Evolutionary conservation across 1,140 invertebrate species (phyloP).

Genomic region (Drosophila lacteicornis): DNA sequence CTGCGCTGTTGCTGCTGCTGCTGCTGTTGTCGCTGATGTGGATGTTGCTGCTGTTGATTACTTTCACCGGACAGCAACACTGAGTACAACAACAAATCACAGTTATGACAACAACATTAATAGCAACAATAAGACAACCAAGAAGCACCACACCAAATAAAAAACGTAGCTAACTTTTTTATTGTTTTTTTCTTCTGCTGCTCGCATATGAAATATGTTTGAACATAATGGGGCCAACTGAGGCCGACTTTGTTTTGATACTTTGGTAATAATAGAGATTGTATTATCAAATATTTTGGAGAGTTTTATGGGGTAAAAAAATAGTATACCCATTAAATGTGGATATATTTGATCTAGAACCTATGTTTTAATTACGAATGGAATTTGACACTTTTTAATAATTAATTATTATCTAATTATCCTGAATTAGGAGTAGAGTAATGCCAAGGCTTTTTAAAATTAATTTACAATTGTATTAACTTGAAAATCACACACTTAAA

Average conservation of each 20-base stretch:
- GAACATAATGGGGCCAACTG: conserved; percentile 66
- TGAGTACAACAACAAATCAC: conserved; percentile 60
- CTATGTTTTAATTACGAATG: no score
- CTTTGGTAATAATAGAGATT: not conserved
- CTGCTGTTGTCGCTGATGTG: conserved; percentile 26
- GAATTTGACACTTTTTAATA: no score
- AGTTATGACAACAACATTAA: conserved; percentile 66
- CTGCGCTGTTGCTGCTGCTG: conserved; percentile 15
- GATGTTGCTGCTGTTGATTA: conserved; percentile 70
- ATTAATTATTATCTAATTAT: no score
- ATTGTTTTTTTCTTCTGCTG: conserved; percentile 43
- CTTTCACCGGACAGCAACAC: conserved; percentile 73
- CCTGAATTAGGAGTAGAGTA: no score
- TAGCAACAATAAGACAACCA: conserved; percentile 25
- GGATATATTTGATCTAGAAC: no score
- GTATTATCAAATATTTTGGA: no score
- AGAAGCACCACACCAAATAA: conserved; percentile 37
- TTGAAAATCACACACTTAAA: no score
- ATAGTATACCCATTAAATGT: no score
- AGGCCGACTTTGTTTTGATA: conserved; percentile 33
- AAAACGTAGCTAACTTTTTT: conserved; percentile 59
- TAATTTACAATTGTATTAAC: no score
- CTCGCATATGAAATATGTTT: conserved; percentile 71
- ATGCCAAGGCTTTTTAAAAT: no score
- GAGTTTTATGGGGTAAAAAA: no score